Evolutionary conservation across 2,113 vertebrate genomes (phyloP).

Genomic region (Calypte anna): DNA sequence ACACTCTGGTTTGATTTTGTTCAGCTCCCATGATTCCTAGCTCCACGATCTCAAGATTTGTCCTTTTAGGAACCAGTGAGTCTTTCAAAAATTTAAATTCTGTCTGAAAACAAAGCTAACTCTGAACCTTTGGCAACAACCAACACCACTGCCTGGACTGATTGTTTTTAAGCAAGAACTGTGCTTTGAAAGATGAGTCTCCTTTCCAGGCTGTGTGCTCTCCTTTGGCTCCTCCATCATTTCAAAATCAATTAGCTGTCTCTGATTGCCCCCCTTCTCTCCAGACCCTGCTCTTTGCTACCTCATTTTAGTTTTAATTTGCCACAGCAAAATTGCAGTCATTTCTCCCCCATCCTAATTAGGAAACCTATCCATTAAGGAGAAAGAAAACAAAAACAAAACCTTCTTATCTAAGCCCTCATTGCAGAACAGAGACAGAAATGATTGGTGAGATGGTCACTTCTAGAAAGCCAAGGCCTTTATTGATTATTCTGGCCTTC

Average conservation of each 20-base stretch:
- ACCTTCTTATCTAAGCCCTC: constrained; percentile 47
- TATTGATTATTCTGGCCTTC: constrained; percentile 44
- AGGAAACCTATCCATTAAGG: constrained; percentile 54
- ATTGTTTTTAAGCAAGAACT: constrained; percentile 37
- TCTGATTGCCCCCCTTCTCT: background rate
- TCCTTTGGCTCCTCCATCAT: constrained; percentile 25
- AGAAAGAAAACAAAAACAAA: constrained; percentile 36
- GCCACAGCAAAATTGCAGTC: constrained; percentile 50
- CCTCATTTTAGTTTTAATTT: constrained; percentile 73
- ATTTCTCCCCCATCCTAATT: constrained; percentile 55
- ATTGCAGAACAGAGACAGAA: constrained; percentile 9
- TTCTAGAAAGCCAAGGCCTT: constrained; percentile 38
- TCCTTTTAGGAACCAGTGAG: background rate
- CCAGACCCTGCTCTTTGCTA: constrained; percentile 45
- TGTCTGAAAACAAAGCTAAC: constrained; percentile 6
- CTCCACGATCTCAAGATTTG: background rate
- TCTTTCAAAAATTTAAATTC: constrained; percentile 24
- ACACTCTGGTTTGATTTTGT: background rate
- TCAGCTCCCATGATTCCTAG: background rate
- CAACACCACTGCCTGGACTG: background rate
- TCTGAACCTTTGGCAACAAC: background rate
- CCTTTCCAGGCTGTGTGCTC: constrained; percentile 1
- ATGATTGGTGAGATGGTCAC: constrained; percentile 57
- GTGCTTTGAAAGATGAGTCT: constrained; percentile 54
- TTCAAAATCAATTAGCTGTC: constrained; percentile 66